phyloP scores from a whole-genome alignment of 2,888 invertebrate species.

The Heliconius hortense region DNA sequence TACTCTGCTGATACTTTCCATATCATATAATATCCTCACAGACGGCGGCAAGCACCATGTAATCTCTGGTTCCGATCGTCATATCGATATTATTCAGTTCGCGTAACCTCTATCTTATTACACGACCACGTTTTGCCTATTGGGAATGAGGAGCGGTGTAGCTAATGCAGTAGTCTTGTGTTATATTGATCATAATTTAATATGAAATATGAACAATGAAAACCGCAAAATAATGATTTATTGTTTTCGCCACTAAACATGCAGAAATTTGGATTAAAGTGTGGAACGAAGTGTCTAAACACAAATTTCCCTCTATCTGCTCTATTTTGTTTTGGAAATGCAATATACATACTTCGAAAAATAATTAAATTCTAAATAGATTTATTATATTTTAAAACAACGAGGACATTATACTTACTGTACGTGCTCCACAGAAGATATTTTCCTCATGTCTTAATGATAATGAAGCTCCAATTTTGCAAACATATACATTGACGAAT shows the following conservation, averaged over 20 bases:
- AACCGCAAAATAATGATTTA: neutral
- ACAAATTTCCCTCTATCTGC: too few species aligned
- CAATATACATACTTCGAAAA: too few species aligned
- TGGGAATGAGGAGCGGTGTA: constrained; percentile 1
- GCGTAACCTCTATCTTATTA: constrained; percentile 17
- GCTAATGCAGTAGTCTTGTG: neutral
- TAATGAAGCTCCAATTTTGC: too few species aligned
- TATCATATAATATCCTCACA: constrained; percentile 15
- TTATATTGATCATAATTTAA: neutral
- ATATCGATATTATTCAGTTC: constrained; percentile 24
- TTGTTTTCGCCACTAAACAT: neutral
- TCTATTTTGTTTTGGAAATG: too few species aligned
- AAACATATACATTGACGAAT: too few species aligned
- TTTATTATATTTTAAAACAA: too few species aligned
- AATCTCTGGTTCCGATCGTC: constrained; percentile 19
- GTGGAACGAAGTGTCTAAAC: too few species aligned
- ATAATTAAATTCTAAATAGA: too few species aligned
- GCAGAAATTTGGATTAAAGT: neutral
- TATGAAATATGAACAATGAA: neutral
- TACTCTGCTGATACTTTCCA: constrained; percentile 18
- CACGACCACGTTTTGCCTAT: constrained; percentile 19
- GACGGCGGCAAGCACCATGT: constrained; percentile 16
- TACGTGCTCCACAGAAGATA: too few species aligned
- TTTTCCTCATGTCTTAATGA: too few species aligned
- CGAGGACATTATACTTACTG: too few species aligned